Percentiles rank a stretch among this genome's conserved stretches.
Conservation (phyloP, 2,797 vertebrate species). For the Chelon auratus region DNA sequence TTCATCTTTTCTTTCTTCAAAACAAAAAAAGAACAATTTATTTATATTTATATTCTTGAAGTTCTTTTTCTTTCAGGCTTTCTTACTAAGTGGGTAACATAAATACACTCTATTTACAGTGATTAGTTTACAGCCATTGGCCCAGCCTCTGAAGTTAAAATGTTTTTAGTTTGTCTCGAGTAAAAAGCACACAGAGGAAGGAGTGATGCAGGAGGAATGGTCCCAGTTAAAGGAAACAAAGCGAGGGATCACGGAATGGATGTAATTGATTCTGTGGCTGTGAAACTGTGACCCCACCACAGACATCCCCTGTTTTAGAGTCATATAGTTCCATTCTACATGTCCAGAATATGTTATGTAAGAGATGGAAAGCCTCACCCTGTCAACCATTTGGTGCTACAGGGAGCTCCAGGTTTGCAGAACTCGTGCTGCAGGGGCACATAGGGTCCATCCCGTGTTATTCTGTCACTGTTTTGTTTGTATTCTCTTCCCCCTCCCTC, state of each 20-base stretch:
- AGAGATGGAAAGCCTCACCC: conserved; percentile 16
- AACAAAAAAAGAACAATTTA: conserved; percentile 61
- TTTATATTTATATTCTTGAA: conserved; percentile 66
- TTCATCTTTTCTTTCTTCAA: conserved; percentile 62
- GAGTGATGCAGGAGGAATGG: conserved; percentile 27
- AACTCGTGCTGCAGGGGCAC: too few relatives aligned
- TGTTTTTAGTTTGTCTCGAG: conserved; percentile 52
- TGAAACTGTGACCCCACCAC: conserved; percentile 15
- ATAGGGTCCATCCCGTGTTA: background rate
- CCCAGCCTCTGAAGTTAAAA: conserved; percentile 74
- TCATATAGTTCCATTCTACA: conserved; percentile 9
- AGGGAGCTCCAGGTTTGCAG: conserved; percentile 16
- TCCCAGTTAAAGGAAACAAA: conserved; percentile 36
- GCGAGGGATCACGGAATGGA: conserved; percentile 34
- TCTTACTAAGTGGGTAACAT: conserved; percentile 76
- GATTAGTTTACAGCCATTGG: conserved; percentile 85
- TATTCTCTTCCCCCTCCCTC: background rate
- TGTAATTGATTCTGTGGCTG: conserved; percentile 2
- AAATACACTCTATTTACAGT: conserved; percentile 83
- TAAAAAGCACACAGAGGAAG: conserved; percentile 58
- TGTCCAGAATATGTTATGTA: conserved; percentile 1
- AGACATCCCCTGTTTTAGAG: conserved; percentile 16
- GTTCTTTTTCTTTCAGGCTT: conserved; percentile 53
- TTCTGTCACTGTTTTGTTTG: conserved; percentile 12
- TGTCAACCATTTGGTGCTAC: conserved; percentile 14